Base-by-base conservation (phyloP, 2,888 invertebrate species). In the Xestobium rufovillosum region DNA sequence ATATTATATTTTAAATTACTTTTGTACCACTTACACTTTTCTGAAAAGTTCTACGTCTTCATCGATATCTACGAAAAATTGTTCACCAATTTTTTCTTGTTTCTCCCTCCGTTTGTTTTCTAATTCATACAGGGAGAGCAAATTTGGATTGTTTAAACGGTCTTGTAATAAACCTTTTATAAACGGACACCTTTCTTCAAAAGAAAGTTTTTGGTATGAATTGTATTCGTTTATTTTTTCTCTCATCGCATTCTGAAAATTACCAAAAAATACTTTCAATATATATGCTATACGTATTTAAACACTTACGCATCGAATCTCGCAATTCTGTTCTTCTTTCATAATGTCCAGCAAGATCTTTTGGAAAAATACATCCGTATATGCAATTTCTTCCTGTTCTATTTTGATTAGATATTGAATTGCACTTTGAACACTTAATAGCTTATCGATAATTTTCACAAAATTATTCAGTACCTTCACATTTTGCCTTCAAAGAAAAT, bases 311-410 rank as follows among this genome's bases (percentile, higher is more conserved):
- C 23, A 19, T 19, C 23, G 6, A 8, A 6, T 19, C 23, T 19
- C 23, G 33, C 48, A 51, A 23, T 27, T 43, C 8, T 47, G 17
- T 13, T 53, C 30, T 44, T 52, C 47, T 12, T 41, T 40, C 23
- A 32, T 41, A 14, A 50, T 45, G 36, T 54, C 52, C 4, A 36
- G 19, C 3, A 41, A 15, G 16, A 49, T 36, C 37, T 49, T 47
- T 37, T 39, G 44, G 14, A 50, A 50, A 30, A 51, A 50, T 16
- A 34, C 35, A n/a, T 43, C 44, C 2, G 43, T 39, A 26, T 32
- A 23, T 14, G 47, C 41, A 19, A 55, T 45, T 28, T 50, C 45
- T 13, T 43, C 38, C 14, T 42, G 47, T 32, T 53, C 49, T 35
- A 19, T 19, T 19, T 19, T 6, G n/a, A 6, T 8, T n/a, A 19